Evolutionary conservation across 2,888 invertebrate genomes (phyloP).

Genomic region (Ichneumon xanthorius): DNA sequence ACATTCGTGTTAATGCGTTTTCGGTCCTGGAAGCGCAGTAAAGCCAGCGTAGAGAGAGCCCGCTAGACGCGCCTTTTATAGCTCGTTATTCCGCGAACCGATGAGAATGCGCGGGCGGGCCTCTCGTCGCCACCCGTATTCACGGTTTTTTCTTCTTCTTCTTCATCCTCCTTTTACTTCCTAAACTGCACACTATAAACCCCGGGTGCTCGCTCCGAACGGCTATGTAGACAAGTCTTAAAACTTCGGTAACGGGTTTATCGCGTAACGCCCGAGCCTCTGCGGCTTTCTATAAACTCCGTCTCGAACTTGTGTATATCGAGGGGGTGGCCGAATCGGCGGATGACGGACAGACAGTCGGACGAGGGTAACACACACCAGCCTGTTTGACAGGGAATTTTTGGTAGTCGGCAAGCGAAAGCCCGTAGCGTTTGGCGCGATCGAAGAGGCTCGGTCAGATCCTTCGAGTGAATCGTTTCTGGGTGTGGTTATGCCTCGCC

Average conservation of each 20-base stretch:
- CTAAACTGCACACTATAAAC: slow-evolving; percentile 43
- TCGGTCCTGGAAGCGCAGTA: slow-evolving; percentile 75
- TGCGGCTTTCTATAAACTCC: slow-evolving; percentile 29
- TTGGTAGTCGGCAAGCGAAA: neutral
- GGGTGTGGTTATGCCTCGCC: slow-evolving; percentile 20
- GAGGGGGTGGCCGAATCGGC: neutral
- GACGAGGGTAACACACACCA: neutral
- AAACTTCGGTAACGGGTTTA: slow-evolving; percentile 12
- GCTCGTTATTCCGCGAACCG: slow-evolving; percentile 77
- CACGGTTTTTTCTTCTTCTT: neutral
- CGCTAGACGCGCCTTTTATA: slow-evolving; percentile 73
- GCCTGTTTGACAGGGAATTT: neutral
- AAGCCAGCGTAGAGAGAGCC: slow-evolving; percentile 61
- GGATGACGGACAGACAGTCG: slow-evolving; percentile 5
- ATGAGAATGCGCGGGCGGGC: slow-evolving; percentile 72
- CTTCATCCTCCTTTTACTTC: slow-evolving; percentile 8
- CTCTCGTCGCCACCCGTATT: slow-evolving; percentile 26
- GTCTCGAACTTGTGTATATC: slow-evolving; percentile 6
- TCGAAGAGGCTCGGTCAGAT: slow-evolving; percentile 13
- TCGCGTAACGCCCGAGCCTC: slow-evolving; percentile 12
- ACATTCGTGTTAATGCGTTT: slow-evolving; percentile 74
- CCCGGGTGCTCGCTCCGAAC: neutral
- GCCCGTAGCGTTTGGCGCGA: neutral
- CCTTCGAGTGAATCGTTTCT: slow-evolving; percentile 8
- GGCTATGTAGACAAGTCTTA: slow-evolving; percentile 19